These are phyloP conservation scores for Glandiceps talaboti DNA, from an alignment of 53 echinoderm and acorn worm species.

Conservation along the genomic window DNA sequence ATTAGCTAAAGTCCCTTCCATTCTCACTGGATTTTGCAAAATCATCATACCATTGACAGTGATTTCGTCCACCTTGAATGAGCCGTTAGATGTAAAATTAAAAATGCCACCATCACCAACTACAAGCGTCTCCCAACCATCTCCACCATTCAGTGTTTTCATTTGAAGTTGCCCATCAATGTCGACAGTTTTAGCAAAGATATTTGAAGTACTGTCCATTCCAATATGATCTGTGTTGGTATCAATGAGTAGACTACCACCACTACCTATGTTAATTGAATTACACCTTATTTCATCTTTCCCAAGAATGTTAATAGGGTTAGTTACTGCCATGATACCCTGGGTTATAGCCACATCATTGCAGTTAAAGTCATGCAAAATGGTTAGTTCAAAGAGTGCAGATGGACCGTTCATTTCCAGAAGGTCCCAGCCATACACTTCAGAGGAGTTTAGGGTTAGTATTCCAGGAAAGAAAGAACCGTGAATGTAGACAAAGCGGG, in stretches of 20 bases:
- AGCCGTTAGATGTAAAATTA: neutral
- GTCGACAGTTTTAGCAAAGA: neutral
- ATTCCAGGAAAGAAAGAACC: too few relatives aligned
- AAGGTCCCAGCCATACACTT: conserved; percentile 26
- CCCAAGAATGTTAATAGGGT: conserved; percentile 33
- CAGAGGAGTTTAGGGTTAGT: too few relatives aligned
- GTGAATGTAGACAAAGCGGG: too few relatives aligned
- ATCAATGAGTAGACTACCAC: conserved; percentile 29
- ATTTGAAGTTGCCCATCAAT: conserved; percentile 7
- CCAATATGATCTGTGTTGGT: too few relatives aligned
- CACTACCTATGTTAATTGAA: conserved; percentile 17
- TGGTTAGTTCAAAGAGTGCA: conserved; percentile 26
- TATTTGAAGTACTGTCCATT: too few relatives aligned
- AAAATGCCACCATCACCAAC: conserved; percentile 6
- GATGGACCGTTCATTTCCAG: conserved; percentile 29
- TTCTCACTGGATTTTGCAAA: neutral
- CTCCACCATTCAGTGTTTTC: conserved; percentile 14
- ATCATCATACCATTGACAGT: neutral
- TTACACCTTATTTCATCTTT: conserved; percentile 6
- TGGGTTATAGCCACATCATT: conserved; percentile 21
- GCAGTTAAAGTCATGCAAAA: conserved; percentile 32
- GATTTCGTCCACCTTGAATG: neutral
- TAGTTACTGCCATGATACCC: conserved; percentile 23
- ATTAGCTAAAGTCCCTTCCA: neutral
- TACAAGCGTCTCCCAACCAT: conserved; percentile 24